Evolutionary conservation across 1,140 invertebrate genomes (phyloP).

Genomic region (Plectrocnemia conspersa): DNA sequence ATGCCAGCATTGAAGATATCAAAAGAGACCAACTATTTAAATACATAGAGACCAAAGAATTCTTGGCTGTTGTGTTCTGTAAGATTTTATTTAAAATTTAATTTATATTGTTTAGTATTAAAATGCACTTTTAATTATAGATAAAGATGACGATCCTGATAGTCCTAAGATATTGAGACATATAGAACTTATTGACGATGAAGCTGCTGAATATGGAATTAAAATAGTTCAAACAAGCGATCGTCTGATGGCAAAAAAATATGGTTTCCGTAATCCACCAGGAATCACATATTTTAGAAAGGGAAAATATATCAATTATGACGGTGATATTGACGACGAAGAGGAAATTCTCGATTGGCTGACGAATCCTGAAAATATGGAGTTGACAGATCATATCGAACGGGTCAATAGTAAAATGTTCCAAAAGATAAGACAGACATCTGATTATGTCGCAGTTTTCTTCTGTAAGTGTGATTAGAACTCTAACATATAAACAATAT

Average conservation of each 20-base stretch:
- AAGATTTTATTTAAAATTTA: slow-evolving; percentile 47
- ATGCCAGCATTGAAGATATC: slow-evolving; percentile 89
- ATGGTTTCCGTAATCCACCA: slow-evolving; percentile 82
- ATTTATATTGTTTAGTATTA: slow-evolving; percentile 21
- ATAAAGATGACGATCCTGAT: slow-evolving; percentile 77
- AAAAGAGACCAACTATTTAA: slow-evolving; percentile 77
- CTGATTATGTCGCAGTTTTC: slow-evolving; percentile 90
- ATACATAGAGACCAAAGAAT: slow-evolving; percentile 87
- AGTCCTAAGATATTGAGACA: slow-evolving; percentile 74
- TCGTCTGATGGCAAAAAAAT: slow-evolving; percentile 90
- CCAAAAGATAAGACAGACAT: slow-evolving; percentile 82
- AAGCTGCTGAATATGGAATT: slow-evolving; percentile 86
- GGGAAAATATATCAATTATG: slow-evolving; percentile 85
- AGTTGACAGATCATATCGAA: slow-evolving; percentile 89
- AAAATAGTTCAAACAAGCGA: slow-evolving; percentile 88
- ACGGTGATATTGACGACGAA: slow-evolving; percentile 89
- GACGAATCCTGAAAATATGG: slow-evolving; percentile 91
- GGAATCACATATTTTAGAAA: slow-evolving; percentile 89
- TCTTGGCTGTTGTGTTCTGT: slow-evolving; percentile 91
- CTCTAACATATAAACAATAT: no score
- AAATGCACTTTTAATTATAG: slow-evolving; percentile 45
- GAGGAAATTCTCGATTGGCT: slow-evolving; percentile 92
- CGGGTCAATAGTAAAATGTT: slow-evolving; percentile 92
- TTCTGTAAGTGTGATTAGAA: slow-evolving; percentile 94
- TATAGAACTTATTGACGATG: slow-evolving; percentile 87